Percentiles rank a stretch among this genome's conserved stretches.
These are phyloP conservation scores for Dicerorhinus sumatrensis DNA, from an alignment of 2,113 vertebrate species.

Conservation along the genomic window DNA sequence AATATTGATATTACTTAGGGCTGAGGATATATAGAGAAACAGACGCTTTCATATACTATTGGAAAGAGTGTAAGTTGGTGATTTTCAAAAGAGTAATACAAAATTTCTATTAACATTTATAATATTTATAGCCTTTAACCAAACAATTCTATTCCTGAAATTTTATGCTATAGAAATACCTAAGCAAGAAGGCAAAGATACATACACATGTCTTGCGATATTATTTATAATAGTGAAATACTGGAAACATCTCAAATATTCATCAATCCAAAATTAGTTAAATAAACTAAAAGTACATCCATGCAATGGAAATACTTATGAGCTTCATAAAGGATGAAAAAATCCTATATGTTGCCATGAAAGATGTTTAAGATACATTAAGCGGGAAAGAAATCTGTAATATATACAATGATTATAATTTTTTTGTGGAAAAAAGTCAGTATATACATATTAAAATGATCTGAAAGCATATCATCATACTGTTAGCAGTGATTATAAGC, in stretches of 20 bases:
- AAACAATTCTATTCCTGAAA: neutral
- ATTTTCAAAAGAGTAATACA: conserved; percentile 8
- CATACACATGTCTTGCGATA: neutral
- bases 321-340: neutral
- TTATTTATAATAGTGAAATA: neutral
- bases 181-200: neutral
- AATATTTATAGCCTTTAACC: neutral
- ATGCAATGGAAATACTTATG: neutral
- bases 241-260: neutral
- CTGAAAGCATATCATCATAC: neutral
- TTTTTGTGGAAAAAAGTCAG: neutral
- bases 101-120: neutral
- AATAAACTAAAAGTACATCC: neutral
- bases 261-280: neutral
- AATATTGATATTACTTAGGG: neutral
- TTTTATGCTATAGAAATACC: neutral
- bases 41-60: neutral
- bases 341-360: neutral
- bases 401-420: neutral
- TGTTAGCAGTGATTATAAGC: neutral
- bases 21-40: neutral
- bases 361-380: neutral
- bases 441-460: neutral
- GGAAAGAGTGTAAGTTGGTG: neutral
- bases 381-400: neutral